Evolutionary conservation across 2,113 vertebrate species (phyloP), one percentile per base, ranked within the genome.

Genomic region (Argyrosomus japonicus): DNA sequence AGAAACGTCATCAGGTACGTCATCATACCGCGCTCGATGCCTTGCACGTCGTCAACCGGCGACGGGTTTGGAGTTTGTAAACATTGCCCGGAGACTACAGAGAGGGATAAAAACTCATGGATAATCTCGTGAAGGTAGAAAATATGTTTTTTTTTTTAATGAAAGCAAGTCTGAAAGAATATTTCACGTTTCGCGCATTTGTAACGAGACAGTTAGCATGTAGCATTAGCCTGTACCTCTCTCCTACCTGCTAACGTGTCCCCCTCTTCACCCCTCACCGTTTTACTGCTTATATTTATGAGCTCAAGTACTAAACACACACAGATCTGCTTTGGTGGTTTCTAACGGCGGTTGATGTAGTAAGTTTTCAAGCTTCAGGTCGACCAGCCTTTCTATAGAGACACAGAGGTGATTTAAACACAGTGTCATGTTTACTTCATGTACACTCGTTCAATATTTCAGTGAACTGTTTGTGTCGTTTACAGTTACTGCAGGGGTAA

Each of bases 91-190:
- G 48, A 63, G 29, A 54, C n/a, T 10, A 19, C 25, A 23, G 23
- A 64, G 79, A 68, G 62, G 63, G 15, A 1, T 2, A 45, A 13
- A 12, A 12, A 70, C 2, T 2, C 13, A 93, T 89, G 83, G 84
- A 95, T 23, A 76, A 82, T 78, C 93, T 95, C 1, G 92, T 95
- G 3, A 95, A 94, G 95, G 95, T 95, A 18, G 1, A 57, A 10
- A 23, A 1, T 36, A 1, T 0, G 0, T 10, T 21, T 25, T 56
- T 27, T 15, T n/a, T 36, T 1, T 32, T 6, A 36, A 23, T 48
- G 25, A 10, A 60, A 14, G 45, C 6, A 13, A 6, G 27, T 47
- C 1, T 58, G 1, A 4, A 36, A 40, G 36, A 25, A 53, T 40
- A 57, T 36, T 21, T 36, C 12, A 0, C 1, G 6, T 9, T 18